Evolutionary conservation across 2,888 invertebrate species (phyloP).

Genomic region (Chaetogeoica ovagalla): DNA sequence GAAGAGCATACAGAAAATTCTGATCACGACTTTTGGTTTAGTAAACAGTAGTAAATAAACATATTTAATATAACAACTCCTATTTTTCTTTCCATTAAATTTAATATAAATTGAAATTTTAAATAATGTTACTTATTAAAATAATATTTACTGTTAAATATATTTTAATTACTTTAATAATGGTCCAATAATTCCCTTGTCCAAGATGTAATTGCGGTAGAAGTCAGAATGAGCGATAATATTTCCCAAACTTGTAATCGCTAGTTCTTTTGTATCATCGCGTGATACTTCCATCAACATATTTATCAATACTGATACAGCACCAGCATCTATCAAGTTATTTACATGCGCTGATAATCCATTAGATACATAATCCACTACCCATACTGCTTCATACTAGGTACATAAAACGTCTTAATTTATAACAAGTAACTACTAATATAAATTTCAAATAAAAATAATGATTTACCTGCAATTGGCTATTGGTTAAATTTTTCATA

Average conservation of each 20-base stretch:
- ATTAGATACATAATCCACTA: slow-evolving; percentile 96
- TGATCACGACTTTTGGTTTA: too few relatives aligned
- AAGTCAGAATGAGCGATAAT: slow-evolving; percentile 94
- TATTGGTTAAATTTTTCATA: slow-evolving; percentile 63
- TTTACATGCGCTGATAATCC: slow-evolving; percentile 94
- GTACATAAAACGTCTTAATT: slow-evolving; percentile 38
- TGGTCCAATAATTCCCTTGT: slow-evolving; percentile 81
- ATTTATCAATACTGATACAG: slow-evolving; percentile 86
- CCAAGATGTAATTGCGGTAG: slow-evolving; percentile 87
- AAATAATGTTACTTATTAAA: too few relatives aligned
- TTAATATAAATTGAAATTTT: too few relatives aligned
- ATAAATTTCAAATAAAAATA: background rate
- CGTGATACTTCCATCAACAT: slow-evolving; percentile 73
- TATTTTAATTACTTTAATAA: slow-evolving; percentile 74
- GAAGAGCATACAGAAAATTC: too few relatives aligned
- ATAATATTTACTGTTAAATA: background rate
- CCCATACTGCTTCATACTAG: slow-evolving; percentile 99
- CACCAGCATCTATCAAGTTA: slow-evolving; percentile 91
- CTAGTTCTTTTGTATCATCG: slow-evolving; percentile 95
- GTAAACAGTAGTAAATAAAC: too few relatives aligned
- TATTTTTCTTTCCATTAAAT: too few relatives aligned
- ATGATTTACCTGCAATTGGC: slow-evolving; percentile 55
- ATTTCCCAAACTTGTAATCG: slow-evolving; percentile 95
- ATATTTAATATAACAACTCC: too few relatives aligned
- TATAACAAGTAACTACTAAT: background rate